These are phyloP conservation scores for Neolamprologus falcicula DNA, from an alignment of 2,113 vertebrate species.

Conservation along the genomic window DNA sequence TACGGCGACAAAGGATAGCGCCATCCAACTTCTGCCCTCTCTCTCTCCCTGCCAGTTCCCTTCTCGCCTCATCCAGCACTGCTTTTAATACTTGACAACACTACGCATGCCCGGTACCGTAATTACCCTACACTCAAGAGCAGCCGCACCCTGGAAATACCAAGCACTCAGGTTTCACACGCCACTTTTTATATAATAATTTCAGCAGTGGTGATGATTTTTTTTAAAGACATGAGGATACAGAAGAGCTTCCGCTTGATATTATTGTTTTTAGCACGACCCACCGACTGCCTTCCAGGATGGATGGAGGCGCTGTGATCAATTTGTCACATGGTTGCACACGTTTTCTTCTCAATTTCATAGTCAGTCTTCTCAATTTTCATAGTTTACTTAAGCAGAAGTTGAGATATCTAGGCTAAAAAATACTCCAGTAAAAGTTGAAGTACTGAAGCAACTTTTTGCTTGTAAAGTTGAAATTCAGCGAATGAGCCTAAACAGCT, in stretches of 20 bases:
- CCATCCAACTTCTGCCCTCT: constrained; percentile 50
- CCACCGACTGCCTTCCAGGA: not conserved
- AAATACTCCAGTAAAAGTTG: not conserved
- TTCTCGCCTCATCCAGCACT: constrained; percentile 29
- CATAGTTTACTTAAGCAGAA: not conserved
- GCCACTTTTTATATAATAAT: not conserved
- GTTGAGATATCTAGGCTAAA: not conserved
- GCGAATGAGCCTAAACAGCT: not conserved
- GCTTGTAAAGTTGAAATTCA: not conserved
- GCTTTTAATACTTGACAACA: constrained; percentile 1
- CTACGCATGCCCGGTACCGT: constrained; percentile 57
- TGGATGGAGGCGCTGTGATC: constrained; percentile 11
- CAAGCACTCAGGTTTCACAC: not conserved
- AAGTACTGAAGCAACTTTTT: not conserved
- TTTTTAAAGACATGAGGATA: not conserved
- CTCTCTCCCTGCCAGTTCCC: constrained; percentile 32
- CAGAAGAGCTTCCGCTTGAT: not conserved
- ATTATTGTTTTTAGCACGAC: not conserved
- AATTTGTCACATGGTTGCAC: not conserved
- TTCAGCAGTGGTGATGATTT: not conserved
- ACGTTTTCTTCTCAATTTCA: not conserved
- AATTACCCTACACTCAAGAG: constrained; percentile 3
- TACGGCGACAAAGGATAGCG: constrained; percentile 35
- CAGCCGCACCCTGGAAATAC: not conserved
- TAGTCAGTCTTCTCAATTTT: not conserved